These are phyloP conservation scores for Garra rufa DNA, from an alignment of 2,113 vertebrate species.

Conservation along the genomic window DNA sequence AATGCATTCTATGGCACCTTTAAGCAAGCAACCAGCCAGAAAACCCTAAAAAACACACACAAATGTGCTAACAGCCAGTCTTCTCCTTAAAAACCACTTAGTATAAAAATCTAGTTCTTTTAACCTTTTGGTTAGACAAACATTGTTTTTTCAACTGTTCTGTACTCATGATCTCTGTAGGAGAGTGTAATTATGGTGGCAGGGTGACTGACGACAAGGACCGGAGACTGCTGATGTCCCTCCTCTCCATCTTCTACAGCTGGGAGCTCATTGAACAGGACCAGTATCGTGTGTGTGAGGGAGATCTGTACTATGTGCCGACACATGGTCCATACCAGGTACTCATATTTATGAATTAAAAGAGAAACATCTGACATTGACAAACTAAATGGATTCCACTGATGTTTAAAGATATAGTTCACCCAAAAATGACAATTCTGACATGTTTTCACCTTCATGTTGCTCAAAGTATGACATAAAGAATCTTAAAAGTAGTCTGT, in stretches of 20 bases:
- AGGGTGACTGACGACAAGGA: constrained; percentile 96
- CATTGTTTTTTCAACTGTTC: neutral
- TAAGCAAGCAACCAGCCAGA: neutral
- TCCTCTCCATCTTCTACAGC: constrained; percentile 87
- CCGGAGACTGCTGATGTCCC: constrained; percentile 88
- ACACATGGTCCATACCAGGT: constrained; percentile 86
- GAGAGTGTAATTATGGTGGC: constrained; percentile 95
- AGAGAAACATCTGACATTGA: neutral
- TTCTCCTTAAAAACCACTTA: neutral
- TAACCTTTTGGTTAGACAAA: neutral
- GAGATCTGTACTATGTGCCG: constrained; percentile 82
- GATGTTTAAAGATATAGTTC: too few relatives aligned
- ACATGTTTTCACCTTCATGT: too few relatives aligned
- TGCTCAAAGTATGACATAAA: too few relatives aligned
- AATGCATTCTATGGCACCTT: too few relatives aligned
- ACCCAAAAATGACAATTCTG: too few relatives aligned
- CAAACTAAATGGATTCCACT: too few relatives aligned
- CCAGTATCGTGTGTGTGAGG: constrained; percentile 79
- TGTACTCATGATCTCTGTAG: constrained; percentile 64
- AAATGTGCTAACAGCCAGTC: neutral
- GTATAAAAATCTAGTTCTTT: neutral
- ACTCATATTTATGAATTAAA: constrained; percentile 37
- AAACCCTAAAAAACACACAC: neutral
- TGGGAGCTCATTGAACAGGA: constrained; percentile 81
- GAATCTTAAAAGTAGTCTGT: too few relatives aligned